Percentiles rank a stretch among this genome's conserved stretches.
Evolutionary conservation across 2,888 invertebrate species (phyloP).

Genomic region (Syrphus vitripennis): DNA sequence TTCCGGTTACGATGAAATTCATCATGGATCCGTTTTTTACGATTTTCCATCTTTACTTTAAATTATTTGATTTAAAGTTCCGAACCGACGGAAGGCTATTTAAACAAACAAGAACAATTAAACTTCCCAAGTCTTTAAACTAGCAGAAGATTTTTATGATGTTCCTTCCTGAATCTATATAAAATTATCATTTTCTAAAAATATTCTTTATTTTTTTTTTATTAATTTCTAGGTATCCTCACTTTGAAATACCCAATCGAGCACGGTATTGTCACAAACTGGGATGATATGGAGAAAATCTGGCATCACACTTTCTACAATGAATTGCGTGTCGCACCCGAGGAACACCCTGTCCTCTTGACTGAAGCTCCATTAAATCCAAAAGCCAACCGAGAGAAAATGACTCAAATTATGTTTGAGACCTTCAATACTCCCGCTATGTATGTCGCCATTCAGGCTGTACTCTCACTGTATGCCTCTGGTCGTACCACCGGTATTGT

Average conservation of each 20-base stretch:
- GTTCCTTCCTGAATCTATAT: too few species aligned
- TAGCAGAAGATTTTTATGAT: not conserved
- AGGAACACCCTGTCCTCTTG: constrained; percentile 93
- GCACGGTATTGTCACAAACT: constrained; percentile 98
- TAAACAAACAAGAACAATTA: too few species aligned
- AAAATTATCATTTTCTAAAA: not conserved
- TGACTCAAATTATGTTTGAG: constrained; percentile 97
- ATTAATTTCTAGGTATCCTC: constrained; percentile 89
- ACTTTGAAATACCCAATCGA: constrained; percentile 98
- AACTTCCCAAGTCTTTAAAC: not conserved
- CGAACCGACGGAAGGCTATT: too few species aligned
- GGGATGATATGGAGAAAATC: constrained; percentile 99
- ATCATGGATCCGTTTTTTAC: too few species aligned
- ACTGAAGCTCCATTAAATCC: constrained; percentile 95
- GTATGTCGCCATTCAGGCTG: constrained; percentile 97
- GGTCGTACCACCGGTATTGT: constrained; percentile 99
- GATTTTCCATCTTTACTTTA: too few species aligned
- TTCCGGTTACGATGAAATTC: too few species aligned
- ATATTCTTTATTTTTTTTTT: not conserved
- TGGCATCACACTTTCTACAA: constrained; percentile 99
- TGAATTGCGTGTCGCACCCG: constrained; percentile 97
- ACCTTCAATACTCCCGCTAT: constrained; percentile 97
- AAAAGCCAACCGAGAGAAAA: constrained; percentile 94
- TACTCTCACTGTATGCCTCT: constrained; percentile 95
- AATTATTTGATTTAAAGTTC: too few species aligned